A percentile compares a stretch with the other conserved stretches of the same genome.
Conservation (phyloP, 2,888 invertebrate species). For the Eretmocerus hayati region DNA sequence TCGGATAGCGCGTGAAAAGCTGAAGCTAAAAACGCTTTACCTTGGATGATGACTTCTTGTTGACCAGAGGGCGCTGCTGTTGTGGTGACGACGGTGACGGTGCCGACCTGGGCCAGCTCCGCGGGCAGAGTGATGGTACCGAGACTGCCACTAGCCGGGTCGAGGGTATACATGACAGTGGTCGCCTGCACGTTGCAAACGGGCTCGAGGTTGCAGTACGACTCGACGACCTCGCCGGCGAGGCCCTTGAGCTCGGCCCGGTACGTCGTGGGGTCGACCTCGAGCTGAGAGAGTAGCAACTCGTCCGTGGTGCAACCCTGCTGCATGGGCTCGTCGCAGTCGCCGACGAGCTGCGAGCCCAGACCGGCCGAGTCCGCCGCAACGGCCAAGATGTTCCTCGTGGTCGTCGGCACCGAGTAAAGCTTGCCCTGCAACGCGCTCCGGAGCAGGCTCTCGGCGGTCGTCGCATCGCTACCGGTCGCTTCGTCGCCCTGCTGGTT, state of each 20-base stretch:
- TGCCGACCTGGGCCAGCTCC: slow-evolving; percentile 41
- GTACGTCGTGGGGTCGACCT: slow-evolving; percentile 49
- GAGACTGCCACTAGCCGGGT: slow-evolving; percentile 42
- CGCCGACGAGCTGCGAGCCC: slow-evolving; percentile 26
- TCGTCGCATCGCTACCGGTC: too few relatives aligned
- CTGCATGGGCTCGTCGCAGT: slow-evolving; percentile 46
- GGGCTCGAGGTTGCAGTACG: slow-evolving; percentile 63
- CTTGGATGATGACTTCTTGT: slow-evolving; percentile 30
- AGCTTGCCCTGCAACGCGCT: slow-evolving; percentile 79
- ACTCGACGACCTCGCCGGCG: slow-evolving; percentile 74
- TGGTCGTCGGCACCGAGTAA: slow-evolving; percentile 21
- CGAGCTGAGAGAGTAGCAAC: slow-evolving; percentile 61
- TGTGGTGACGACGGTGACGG: slow-evolving; percentile 43
- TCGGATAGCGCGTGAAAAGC: too few relatives aligned
- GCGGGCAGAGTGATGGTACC: slow-evolving; percentile 44
- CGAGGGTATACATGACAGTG: slow-evolving; percentile 45
- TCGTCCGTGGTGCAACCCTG: slow-evolving; percentile 61
- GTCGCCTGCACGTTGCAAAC: slow-evolving; percentile 43
- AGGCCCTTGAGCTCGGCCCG: slow-evolving; percentile 72
- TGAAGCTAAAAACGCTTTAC: too few relatives aligned
- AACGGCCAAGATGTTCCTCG: slow-evolving; percentile 14
- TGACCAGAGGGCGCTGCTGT: slow-evolving; percentile 32
- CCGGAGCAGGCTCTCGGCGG: slow-evolving; percentile 68
- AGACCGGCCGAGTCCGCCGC: background rate
- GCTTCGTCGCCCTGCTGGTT: too few relatives aligned